phyloP scores from a whole-genome alignment of 2,888 invertebrate genomes.

The Drosophila putrida region DNA sequence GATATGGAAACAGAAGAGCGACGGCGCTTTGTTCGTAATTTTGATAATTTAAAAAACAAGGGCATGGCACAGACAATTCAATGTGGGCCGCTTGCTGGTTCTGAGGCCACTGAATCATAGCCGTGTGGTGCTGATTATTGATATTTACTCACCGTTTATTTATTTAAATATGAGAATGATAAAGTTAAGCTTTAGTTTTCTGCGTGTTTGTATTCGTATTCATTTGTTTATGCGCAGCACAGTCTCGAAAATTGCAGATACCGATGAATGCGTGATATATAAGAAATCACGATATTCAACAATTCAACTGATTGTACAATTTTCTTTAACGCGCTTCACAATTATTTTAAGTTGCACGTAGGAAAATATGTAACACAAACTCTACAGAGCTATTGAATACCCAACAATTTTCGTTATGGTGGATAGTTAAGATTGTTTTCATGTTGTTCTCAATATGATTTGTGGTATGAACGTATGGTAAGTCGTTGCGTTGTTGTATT shows the following conservation, averaged over 20 bases:
- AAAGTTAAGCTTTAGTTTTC: slow-evolving; percentile 72
- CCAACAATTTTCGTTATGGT: background rate
- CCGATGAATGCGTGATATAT: background rate
- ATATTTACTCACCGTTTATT: slow-evolving; percentile 82
- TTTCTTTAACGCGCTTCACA: background rate
- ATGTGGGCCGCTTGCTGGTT: slow-evolving; percentile 52
- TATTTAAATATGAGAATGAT: slow-evolving; percentile 76
- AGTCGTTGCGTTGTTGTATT: slow-evolving; percentile 43
- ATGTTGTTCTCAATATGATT: background rate
- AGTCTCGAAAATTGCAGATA: slow-evolving; percentile 2
- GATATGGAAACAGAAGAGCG: slow-evolving; percentile 52
- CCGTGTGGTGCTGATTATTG: slow-evolving; percentile 65
- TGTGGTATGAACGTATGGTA: slow-evolving; percentile 34
- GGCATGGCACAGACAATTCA: slow-evolving; percentile 57
- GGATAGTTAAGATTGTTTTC: too few species aligned
- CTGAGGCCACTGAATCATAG: slow-evolving; percentile 62
- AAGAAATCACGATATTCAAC: slow-evolving; percentile 5
- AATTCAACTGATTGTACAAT: background rate
- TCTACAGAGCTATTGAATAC: background rate
- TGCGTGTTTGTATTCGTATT: slow-evolving; percentile 49
- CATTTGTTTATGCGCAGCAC: slow-evolving; percentile 40
- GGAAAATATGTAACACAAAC: background rate
- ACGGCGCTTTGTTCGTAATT: slow-evolving; percentile 67
- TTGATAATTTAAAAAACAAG: slow-evolving; percentile 60
- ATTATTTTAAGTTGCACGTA: background rate